Evolutionary conservation across 2,113 vertebrate species (phyloP).

Genomic region (Seriola quinqueradiata): DNA sequence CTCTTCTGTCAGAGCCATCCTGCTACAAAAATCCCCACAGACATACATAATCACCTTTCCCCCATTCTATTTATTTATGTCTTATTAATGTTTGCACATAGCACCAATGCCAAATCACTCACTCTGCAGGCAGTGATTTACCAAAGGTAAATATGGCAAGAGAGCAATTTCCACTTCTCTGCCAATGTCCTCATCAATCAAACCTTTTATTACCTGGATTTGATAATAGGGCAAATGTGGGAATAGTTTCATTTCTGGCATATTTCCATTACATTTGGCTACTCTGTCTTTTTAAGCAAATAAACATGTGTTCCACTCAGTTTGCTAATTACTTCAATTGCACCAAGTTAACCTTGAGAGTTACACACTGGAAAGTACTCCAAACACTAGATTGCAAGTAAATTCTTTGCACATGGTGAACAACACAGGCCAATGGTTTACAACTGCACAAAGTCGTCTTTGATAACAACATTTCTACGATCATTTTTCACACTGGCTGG

Average conservation of each 20-base stretch:
- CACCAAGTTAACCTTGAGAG: constrained; percentile 31
- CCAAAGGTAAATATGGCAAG: constrained; percentile 55
- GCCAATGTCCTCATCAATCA: constrained; percentile 62
- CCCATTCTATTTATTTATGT: constrained; percentile 71
- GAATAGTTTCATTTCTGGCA: constrained; percentile 51
- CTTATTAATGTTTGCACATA: constrained; percentile 68
- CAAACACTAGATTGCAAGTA: constrained; percentile 36
- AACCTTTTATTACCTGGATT: constrained; percentile 58
- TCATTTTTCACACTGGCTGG: constrained; percentile 35
- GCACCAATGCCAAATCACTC: constrained; percentile 62
- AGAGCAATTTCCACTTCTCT: constrained; percentile 29
- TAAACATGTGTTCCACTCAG: constrained; percentile 46
- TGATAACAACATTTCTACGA: constrained; percentile 30
- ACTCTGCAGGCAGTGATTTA: constrained; percentile 64
- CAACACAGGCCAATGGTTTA: constrained; percentile 22
- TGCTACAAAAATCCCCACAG: constrained; percentile 64
- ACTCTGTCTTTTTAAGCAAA: constrained; percentile 50
- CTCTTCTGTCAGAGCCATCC: constrained; percentile 52
- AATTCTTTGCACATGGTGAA: constrained; percentile 61
- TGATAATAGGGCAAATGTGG: constrained; percentile 61
- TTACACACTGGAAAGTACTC: constrained; percentile 23
- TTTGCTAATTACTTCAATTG: constrained; percentile 54
- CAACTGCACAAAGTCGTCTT: constrained; percentile 32
- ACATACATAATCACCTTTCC: constrained; percentile 69
- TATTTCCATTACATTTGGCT: constrained; percentile 41